Conservation (phyloP, 2,113 vertebrate species). For the Phocoena sinus region DNA sequence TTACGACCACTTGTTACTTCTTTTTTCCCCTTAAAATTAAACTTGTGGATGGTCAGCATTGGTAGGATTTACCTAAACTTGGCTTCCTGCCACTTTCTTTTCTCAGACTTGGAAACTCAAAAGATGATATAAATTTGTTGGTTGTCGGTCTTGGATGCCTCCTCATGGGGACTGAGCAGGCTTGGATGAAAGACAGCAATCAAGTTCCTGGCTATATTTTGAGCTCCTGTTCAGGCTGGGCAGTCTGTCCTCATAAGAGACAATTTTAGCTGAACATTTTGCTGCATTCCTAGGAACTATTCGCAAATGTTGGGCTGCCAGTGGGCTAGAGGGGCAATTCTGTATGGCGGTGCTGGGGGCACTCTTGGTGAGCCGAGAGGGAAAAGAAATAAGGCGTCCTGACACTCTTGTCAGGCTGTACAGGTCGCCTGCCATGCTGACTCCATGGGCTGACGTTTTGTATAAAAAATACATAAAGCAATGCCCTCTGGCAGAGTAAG, state of each 20-base stretch:
- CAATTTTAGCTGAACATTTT: neutral
- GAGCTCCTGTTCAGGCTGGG: neutral
- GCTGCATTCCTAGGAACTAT: neutral
- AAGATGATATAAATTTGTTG: neutral
- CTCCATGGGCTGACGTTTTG: neutral
- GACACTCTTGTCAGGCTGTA: neutral
- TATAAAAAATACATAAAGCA: neutral
- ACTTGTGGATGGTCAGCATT: neutral
- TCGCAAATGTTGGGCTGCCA: neutral
- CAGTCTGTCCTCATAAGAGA: neutral
- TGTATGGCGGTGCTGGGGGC: too few species aligned
- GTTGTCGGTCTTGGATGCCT: neutral
- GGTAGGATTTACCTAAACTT: neutral
- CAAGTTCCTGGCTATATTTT: neutral
- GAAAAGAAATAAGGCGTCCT: neutral
- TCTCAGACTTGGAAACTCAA: neutral
- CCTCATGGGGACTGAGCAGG: neutral
- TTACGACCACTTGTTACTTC: neutral
- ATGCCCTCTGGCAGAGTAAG: neutral
- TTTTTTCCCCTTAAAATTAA: neutral
- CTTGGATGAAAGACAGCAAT: neutral
- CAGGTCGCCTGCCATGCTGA: neutral
- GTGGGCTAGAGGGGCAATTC: neutral
- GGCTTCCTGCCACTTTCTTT: neutral
- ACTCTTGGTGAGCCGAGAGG: neutral